Evolutionary conservation across 2,113 vertebrate genomes (phyloP), one percentile per base, ranked within the genome.

Genomic region (Psittacula cyanocephala): DNA sequence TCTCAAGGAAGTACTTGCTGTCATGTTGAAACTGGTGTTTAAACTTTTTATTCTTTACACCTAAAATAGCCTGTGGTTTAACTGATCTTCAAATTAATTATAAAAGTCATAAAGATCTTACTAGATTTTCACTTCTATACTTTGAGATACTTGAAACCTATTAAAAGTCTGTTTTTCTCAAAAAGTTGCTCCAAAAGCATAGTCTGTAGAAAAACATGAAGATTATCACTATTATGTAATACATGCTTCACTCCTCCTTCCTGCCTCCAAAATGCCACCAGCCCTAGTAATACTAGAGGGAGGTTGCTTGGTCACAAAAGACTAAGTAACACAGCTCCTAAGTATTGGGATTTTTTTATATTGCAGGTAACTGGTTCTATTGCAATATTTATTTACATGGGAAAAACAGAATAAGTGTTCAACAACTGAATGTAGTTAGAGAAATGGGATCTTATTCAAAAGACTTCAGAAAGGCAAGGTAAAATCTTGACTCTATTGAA

Each of bases 231-330:
- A 11, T 25, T 37, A 18, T 71, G 49, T 13, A 75, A 25, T 37
- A 57, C 0, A 0, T 31, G 3, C 3, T 67, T 63, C 12, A 9
- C 3, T 83, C 35, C 18, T 68, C 16, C 8, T 65, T 78, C 27
- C 31, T 75, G 18, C 7, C 6, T 5, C 14, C 3, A 55, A 37
- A 74, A 35, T 31, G 15, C 1, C 44, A 59, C 7, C n/a, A 70
- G 24, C 8, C 11, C 14, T 39, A n/a, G 4, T 37, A 75, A 53
- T 49, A 62, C 24, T 49, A 55, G 37, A 67, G 28, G 3, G 2
- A 3, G 8, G 23, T 50, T 89, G 23, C 43, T 81, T 87, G 16
- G 18, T 71, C 18, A 59, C 6, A 47, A 50, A 77, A 81, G 25
- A 52, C 8, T 22, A 37, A 53, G 10, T 52, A 79, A 53, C 13